Conservation (phyloP, 2,888 invertebrate genomes). For the Onthophagus sagittarius region DNA sequence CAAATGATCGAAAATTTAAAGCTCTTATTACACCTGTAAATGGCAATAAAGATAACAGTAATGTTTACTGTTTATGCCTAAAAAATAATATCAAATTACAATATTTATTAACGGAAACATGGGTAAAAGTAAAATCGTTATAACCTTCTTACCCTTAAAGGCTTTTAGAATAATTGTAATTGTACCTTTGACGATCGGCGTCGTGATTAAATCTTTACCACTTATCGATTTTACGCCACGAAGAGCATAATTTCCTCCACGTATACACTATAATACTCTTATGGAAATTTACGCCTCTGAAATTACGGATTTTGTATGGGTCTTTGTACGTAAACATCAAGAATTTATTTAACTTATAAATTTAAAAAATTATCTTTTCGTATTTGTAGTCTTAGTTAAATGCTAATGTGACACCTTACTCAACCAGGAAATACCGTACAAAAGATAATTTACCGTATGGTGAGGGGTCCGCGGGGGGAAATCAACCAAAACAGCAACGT, state of each 20-base stretch:
- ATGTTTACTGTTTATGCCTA: background rate
- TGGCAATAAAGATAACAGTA: background rate
- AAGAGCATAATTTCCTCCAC: background rate
- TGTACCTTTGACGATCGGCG: slow-evolving; percentile 12
- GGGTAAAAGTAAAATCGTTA: background rate
- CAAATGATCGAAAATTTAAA: no score
- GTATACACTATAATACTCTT: background rate
- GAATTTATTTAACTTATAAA: background rate
- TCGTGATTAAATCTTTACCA: background rate
- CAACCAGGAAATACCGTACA: slow-evolving; percentile 1
- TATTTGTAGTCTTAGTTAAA: background rate
- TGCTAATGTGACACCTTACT: background rate
- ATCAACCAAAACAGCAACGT: background rate
- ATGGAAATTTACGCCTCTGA: background rate
- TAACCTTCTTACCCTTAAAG: background rate
- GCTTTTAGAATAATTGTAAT: background rate
- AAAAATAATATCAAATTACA: slow-evolving; percentile 5
- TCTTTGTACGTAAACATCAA: background rate
- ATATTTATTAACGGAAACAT: slow-evolving; percentile 8
- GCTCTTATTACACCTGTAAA: no score
- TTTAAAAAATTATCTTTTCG: no score
- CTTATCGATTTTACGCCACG: background rate
- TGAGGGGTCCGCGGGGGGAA: background rate
- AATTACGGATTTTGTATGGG: background rate
- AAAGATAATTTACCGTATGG: slow-evolving; percentile 7